Percentiles rank a stretch among this genome's conserved stretches.
phyloP scores from a whole-genome alignment of 2,888 invertebrate genomes.

The Miltochrista miniata region DNA sequence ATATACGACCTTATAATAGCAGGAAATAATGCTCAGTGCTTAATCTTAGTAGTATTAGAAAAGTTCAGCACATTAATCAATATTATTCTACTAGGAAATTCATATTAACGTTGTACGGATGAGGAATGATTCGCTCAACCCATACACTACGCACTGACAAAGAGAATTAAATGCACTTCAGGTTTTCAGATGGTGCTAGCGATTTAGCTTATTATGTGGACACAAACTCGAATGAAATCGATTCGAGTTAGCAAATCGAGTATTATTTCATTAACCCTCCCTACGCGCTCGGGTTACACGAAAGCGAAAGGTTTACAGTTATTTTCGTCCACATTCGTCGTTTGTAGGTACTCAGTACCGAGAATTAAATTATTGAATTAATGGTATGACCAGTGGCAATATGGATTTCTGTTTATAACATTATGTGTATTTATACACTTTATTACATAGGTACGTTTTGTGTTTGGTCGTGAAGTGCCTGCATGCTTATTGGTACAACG shows the following conservation, averaged over 20 bases:
- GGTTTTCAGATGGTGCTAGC: background rate
- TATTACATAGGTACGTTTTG: too few relatives aligned
- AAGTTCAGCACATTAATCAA: too few relatives aligned
- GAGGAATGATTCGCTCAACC: too few relatives aligned
- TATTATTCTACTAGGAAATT: too few relatives aligned
- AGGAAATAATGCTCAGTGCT: too few relatives aligned
- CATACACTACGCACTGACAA: slow-evolving; percentile 1
- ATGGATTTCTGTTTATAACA: slow-evolving; percentile 1
- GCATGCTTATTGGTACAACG: too few relatives aligned
- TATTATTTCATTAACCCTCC: slow-evolving; percentile 5
- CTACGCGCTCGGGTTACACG: background rate
- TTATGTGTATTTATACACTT: too few relatives aligned
- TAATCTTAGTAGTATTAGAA: too few relatives aligned
- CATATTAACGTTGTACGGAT: too few relatives aligned
- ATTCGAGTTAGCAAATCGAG: slow-evolving; percentile 12
- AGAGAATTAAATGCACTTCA: background rate
- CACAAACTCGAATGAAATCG: slow-evolving; percentile 19
- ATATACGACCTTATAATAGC: too few relatives aligned
- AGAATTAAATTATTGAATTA: slow-evolving; percentile 13
- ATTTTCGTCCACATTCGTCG: slow-evolving; percentile 8
- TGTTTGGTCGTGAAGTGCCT: too few relatives aligned
- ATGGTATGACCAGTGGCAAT: background rate
- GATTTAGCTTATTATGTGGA: slow-evolving; percentile 2
- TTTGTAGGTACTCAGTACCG: slow-evolving; percentile 7
- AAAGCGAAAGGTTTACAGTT: slow-evolving; percentile 5